Base-by-base conservation (phyloP, 2,888 invertebrate genomes). In the Drosophila lacicola region DNA sequence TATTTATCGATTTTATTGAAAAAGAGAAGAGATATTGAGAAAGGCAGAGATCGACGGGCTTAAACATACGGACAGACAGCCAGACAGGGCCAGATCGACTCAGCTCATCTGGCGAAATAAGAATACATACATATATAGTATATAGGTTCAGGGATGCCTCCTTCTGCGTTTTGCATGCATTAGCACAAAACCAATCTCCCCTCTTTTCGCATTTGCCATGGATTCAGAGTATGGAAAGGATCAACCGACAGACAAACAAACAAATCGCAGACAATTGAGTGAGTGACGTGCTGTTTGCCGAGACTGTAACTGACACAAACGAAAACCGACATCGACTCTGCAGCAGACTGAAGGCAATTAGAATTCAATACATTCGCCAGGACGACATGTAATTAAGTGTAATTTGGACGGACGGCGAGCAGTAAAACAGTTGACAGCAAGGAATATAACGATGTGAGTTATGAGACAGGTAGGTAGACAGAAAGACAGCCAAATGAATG, bases 181-280 rank as follows among this genome's bases (percentile, higher is more conserved):
- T 25, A 8, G 25, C 29, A 29, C 29, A 29, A 29, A 29, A 8
- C 8, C 8, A 29, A 29, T 29, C 29, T 8, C 0, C 29, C 29
- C 29, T 8, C 29, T 29, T 29, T 29, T 29, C 29, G 29, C 29
- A 8, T 29, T 29, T 29, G 2, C 29, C 8, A 29, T 8, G 8
- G 29, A 29, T 29, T 2, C 2, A 2, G 8, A 8, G 29, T 29
- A 29, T 29, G 29, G 8, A 64, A 69, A 13, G 71, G 70, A 77
- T 78, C 82, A 77, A 65, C 60, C 66, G 64, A 67, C 65, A 67
- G 64, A 67, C 65, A 67, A 75, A 70, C 70, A 86, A 88, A 88
- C 87, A 85, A 86, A 81, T 83, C 73, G 71, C 70, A 85, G 81
- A 89, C 86, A 82, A 73, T 77, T 83, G 86, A 86, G 69, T 89